phyloP scores from a whole-genome alignment of 2,113 vertebrate species.

The Rhea pennata region DNA sequence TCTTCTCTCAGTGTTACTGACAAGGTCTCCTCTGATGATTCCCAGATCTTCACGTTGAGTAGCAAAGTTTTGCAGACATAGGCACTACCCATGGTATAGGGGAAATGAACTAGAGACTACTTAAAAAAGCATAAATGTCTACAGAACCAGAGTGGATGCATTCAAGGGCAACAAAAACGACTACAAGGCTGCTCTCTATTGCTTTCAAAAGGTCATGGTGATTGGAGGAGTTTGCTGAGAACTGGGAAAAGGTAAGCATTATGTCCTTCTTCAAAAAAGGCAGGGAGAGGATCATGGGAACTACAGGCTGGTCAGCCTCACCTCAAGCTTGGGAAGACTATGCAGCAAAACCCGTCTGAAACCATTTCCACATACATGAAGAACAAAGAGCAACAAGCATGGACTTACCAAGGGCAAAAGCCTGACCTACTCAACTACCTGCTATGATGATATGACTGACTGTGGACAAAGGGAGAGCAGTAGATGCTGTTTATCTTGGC shows the following conservation, averaged over 20 bases:
- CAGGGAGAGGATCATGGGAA: no score
- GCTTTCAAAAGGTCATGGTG: neutral
- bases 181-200: neutral
- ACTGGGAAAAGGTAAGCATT: neutral
- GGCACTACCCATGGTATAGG: neutral
- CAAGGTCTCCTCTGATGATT: neutral
- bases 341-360: neutral
- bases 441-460: neutral
- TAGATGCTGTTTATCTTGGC: neutral
- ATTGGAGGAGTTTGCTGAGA: neutral
- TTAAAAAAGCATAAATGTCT: neutral
- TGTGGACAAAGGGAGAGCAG: neutral
- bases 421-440: neutral
- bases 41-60: neutral
- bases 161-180: neutral
- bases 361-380: neutral
- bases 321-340: no score
- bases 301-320: no score
- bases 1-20: neutral
- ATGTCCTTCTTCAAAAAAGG: no score
- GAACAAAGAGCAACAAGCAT: neutral
- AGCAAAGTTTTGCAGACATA: neutral
- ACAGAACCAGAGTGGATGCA: neutral
- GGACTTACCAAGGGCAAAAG: neutral
- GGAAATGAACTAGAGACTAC: neutral